Evolutionary conservation across 2,888 invertebrate genomes (phyloP), one percentile per base, ranked within the genome.

Genomic region (Papilio elwesi): DNA sequence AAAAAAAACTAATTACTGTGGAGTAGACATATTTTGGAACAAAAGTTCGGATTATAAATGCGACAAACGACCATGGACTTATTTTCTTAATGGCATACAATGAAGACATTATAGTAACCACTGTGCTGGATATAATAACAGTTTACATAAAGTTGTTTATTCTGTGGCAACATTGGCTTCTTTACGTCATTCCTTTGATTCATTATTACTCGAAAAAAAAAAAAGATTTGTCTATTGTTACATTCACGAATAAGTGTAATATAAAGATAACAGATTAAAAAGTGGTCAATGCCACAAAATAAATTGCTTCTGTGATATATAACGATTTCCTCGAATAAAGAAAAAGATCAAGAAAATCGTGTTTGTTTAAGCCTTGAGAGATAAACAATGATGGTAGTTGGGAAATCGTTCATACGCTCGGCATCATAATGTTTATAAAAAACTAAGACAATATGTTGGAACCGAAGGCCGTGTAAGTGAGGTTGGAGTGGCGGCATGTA

Each of bases 321-420:
- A 68, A 68, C 63, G 64, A 68, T 73, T 73, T 73, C 73, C 73
- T 68, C 11, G 63, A 64, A 49, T 57, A 64, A 63, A 55, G 62
- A 71, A 73, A 73, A 72, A 74, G 68, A 72, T 57, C 63, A 68
- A 65, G 52, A 71, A 59, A 74, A 80, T 78, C 74, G 78, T 78
- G 77, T 70, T 57, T 51, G 57, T 55, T 5, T 55, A 55, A 73
- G 76, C 81, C 81, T 82, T 81, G 81, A 80, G 38, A 65, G 66
- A 76, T 73, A 80, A 73, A 77, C 76, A 84, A 81, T 78, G 81
- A 74, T 77, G 62, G 51, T 67, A 62, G 77, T 82, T 80, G 77
- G 78, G 79, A 85, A 83, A 84, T 76, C 75, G 77, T 85, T 86
- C 85, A 81, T 86, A 87, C 85, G 81, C 82, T 83, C 80, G 78